Base-by-base conservation (phyloP, 2,113 vertebrate species). In the Chascanopsetta lugubris region DNA sequence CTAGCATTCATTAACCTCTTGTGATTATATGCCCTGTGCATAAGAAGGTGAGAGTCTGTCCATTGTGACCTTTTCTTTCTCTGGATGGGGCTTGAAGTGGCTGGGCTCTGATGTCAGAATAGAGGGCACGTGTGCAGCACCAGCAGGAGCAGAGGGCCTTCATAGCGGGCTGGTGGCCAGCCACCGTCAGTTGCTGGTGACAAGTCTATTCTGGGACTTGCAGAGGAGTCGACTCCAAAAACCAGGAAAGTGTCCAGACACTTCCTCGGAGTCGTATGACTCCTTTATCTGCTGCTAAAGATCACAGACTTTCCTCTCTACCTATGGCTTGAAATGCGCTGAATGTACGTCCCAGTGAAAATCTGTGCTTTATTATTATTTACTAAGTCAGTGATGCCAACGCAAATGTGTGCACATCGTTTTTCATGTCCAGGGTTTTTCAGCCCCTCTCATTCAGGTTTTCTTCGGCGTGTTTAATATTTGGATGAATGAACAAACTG, bases 181-280 rank as follows among this genome's bases (percentile, higher is more conserved):
- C 32, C 32, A 40, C 62, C 65, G 51, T 79, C 61, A 58, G 32
- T 55, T 54, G 59, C 72, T 75, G 74, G n/a, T 87, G 85, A 89
- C 83, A 87, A 65, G 30, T 89, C 87, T 92, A 92, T 92, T 93
- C 71, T 84, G 45, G 78, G 81, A 68, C 48, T 42, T 30, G 47
- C 36, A 57, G 51, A 75, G 53, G n/a, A n/a, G 64, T 67, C 72
- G 25, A 65, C 58, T 65, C 55, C 40, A 56, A 36, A n/a, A 50
- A 60, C 30, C 58, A 71, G 69, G 50, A 72, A 79, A 66, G 64
- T 61, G 47, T 36, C 66, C 24, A 29, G 47, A 64, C 43, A 26
- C 43, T 60, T 79, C 26, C 34, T 30, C 29, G 54, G 56, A 64
- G 54, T 74, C 17, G 21, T 26, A 11, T 59, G 57, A 48, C 47